Conservation (phyloP, 2,888 invertebrate genomes). For the Bimastos eiseni region DNA sequence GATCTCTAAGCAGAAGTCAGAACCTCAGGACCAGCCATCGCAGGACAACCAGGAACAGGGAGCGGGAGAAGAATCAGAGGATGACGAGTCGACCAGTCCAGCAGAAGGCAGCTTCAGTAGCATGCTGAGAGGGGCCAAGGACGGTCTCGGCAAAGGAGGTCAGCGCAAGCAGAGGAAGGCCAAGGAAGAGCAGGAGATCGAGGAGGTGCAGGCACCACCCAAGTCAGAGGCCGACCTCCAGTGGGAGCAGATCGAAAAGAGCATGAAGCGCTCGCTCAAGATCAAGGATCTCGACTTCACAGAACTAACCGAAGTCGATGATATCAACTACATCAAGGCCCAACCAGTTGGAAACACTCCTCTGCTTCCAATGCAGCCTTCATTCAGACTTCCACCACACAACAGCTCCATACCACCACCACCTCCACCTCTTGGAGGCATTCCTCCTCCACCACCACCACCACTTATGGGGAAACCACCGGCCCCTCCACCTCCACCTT, state of each 20-base stretch:
- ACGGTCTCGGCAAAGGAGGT: constrained; percentile 77
- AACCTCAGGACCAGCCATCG: neutral
- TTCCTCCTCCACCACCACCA: constrained; percentile 51
- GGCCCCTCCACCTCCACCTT: constrained; percentile 49
- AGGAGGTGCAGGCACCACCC: constrained; percentile 32
- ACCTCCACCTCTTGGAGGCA: constrained; percentile 32
- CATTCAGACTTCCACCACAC: constrained; percentile 47
- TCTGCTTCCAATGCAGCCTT: constrained; percentile 45
- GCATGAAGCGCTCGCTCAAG: constrained; percentile 62
- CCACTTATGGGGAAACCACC: constrained; percentile 32
- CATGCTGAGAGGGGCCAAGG: constrained; percentile 88
- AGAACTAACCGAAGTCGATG: constrained; percentile 85
- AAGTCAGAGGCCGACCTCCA: constrained; percentile 71
- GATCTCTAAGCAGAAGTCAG: constrained; percentile 36
- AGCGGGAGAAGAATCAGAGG: constrained; percentile 23
- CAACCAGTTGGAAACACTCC: constrained; percentile 30
- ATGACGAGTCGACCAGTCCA: constrained; percentile 24
- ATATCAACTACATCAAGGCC: constrained; percentile 65
- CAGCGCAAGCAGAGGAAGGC: constrained; percentile 71
- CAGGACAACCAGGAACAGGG: neutral
- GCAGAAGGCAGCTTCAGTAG: constrained; percentile 73
- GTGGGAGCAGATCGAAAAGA: constrained; percentile 80
- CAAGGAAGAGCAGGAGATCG: neutral
- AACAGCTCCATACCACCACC: constrained; percentile 45
- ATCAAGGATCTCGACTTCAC: constrained; percentile 91